Percentiles rank a stretch among this genome's conserved stretches.
Evolutionary conservation across 2,888 invertebrate species (phyloP).

Genomic region (Chymomyza amoena): DNA sequence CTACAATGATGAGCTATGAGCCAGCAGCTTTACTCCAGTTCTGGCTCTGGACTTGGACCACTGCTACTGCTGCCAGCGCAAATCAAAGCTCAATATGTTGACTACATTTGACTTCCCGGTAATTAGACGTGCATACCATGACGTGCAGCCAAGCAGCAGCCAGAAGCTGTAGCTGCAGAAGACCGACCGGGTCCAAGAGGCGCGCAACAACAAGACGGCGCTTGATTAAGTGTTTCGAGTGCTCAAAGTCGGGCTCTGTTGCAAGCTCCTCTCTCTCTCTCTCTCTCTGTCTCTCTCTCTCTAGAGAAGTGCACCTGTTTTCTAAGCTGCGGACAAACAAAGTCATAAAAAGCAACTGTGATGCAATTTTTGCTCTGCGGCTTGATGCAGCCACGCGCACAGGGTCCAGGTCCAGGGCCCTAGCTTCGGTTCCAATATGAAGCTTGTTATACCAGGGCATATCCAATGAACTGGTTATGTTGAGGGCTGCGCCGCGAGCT

Average conservation of each 20-base stretch:
- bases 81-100: constrained; percentile 73
- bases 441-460: not conserved
- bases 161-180: not conserved
- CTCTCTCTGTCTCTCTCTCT: constrained; percentile 7
- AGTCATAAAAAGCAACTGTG: constrained; percentile 65
- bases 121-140: constrained; percentile 69
- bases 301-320: constrained; percentile 73
- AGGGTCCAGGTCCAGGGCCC: constrained; percentile 43
- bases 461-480: constrained; percentile 1
- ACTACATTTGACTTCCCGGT: constrained; percentile 74
- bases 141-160: constrained; percentile 12
- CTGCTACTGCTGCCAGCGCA: constrained; percentile 55
- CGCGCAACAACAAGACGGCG: constrained; percentile 14
- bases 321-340: constrained; percentile 57
- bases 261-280: not conserved
- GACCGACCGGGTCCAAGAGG: not conserved
- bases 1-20: not conserved
- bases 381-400: constrained; percentile 55
- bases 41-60: constrained; percentile 1
- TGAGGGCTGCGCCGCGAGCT: not conserved
- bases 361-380: not conserved
- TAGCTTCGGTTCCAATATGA: not conserved
- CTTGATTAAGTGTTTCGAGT: constrained; percentile 57
- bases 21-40: not conserved
- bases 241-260: not conserved